Evolutionary conservation across 2,797 vertebrate genomes (phyloP), one percentile per base, ranked within the genome.

Genomic region (Sebastes steindachneri): DNA sequence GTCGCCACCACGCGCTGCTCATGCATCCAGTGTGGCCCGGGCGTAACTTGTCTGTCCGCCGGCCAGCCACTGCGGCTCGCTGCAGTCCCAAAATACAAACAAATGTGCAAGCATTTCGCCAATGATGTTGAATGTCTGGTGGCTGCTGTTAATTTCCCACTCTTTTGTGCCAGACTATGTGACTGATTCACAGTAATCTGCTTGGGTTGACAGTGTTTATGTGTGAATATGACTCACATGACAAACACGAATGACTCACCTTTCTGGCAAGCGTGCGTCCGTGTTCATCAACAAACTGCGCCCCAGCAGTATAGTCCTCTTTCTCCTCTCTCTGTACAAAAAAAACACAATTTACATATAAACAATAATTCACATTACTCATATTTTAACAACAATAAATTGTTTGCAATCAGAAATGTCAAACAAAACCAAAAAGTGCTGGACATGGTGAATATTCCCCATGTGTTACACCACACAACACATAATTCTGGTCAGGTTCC

Each of bases 261-360:
- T 93, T 98, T 96, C 97, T 97, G 53, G 95, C 95, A 69, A 97
- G 89, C 3, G 95, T 93, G 86, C 95, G 97, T 90, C 96, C 97
- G 2, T 96, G 97, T 51, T 98, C 97, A 5, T 98, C 98, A 0
- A 96, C 96, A 90, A 97, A 97, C 85, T 97, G 97, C 53, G 96
- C 95, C 90, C 98, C 97, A 0, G 88, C 63, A 31, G 80, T 94
- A 78, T 95, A 95, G 79, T 96, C 96, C 73, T 95, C 94, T 76
- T 95, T 94, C 86, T 97, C 96, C 0, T 96, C 95, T 9, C 93
- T 97, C 98, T 99, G 93, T 60, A 58, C 9, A 68, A 81, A 87
- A 68, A 82, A 85, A 73, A 66, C 25, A 77, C 31, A 78, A 35
- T 75, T 45, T 58, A 19, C 3, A 69, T 14, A 41, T 67, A 12